Evolutionary conservation across 2,113 vertebrate species (phyloP).

Genomic region (Laterallus jamaicensis): DNA sequence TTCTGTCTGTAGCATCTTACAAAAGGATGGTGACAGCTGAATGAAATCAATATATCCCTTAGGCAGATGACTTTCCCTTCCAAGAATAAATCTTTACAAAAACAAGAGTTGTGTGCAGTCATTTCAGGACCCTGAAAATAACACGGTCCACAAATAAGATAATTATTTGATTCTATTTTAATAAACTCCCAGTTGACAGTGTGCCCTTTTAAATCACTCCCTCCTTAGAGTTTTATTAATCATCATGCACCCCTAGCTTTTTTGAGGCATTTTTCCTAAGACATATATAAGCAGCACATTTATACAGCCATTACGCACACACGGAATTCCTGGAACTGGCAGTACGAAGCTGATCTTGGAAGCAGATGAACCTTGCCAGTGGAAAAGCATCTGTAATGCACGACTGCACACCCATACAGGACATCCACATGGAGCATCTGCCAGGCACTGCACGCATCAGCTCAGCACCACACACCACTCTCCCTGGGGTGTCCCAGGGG

Average conservation of each 20-base stretch:
- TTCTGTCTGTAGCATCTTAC: not conserved
- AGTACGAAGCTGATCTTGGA: not conserved
- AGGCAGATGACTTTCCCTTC: constrained; percentile 30
- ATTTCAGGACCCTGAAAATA: constrained; percentile 10
- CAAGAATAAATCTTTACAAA: constrained; percentile 40
- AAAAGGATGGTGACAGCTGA: constrained; percentile 9
- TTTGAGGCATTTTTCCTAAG: not conserved
- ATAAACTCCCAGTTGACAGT: not conserved
- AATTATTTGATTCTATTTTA: constrained; percentile 28
- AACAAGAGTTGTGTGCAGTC: not conserved
- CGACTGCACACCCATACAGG: fast-evolving
- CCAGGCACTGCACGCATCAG: not conserved
- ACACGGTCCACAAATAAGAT: not conserved
- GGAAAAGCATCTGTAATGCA: not conserved
- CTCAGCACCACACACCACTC: not conserved
- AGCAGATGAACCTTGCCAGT: not conserved
- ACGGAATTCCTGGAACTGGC: not conserved
- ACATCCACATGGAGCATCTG: fast-evolving
- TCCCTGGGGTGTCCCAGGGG: no score
- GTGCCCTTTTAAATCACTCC: not conserved
- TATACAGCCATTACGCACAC: not conserved
- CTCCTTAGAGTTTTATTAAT: not conserved
- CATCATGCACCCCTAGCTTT: not conserved
- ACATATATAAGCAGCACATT: not conserved
- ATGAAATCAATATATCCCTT: constrained; percentile 48